Evolutionary conservation across 2,113 vertebrate species (phyloP), one percentile per base, ranked within the genome.

Genomic region (Probosciger aterrimus): DNA sequence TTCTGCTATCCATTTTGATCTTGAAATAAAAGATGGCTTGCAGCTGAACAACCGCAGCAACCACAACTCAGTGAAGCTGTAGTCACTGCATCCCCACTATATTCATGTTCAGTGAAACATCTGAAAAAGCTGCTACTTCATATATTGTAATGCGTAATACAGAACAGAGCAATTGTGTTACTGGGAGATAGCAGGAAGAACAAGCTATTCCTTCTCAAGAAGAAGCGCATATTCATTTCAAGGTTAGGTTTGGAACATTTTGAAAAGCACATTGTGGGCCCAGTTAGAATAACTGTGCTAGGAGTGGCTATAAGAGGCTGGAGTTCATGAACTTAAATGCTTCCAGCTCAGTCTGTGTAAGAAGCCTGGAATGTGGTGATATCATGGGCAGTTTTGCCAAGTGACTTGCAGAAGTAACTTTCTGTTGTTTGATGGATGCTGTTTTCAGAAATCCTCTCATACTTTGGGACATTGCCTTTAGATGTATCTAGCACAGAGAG

Each of bases 341-440:
- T 84, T 93, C 82, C 94, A 96, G 88, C 92, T 86, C 69, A 62
- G 91, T 43, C 76, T 76, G 85, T 80, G 87, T 90, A 69, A 95
- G 85, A 94, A 91, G 87, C 92, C 86, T 95, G 95, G 95, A 96
- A 95, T 97, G 95, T 68, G 94, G 67, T 97, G 96, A 94, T 93
- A 95, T 96, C 95, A 96, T 80, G 90, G 92, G 50, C 69, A 64
- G 59, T 25, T 89, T 47, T 95, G 95, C 96, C 93, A 95, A 95
- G 91, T 46, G 69, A 77, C 89, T 93, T 41, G 69, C 82, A 92
- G 83, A 30, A 96, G 79, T 63, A 50, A 76, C 68, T 77, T 92
- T 59, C 57, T 80, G 50, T 62, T 92, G 37, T 88, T 76, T 83
- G 70, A 60, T 69, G 75, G 50, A 67, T 90, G 75, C 63, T 77